Conservation (phyloP, 1,140 invertebrate genomes). For the Anoplolepis gracilipes region DNA sequence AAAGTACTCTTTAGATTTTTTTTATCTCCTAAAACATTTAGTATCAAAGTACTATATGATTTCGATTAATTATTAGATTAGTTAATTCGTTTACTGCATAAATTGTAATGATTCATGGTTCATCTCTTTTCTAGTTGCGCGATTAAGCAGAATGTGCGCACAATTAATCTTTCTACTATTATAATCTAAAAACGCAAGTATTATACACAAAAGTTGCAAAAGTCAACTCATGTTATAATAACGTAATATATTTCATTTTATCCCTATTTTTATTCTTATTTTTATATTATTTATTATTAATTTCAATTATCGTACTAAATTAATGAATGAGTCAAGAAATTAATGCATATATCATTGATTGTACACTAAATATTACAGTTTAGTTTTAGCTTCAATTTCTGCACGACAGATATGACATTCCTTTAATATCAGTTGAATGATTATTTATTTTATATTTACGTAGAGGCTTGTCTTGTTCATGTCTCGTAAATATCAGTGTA, state of each 20-base stretch:
- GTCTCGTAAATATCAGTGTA: constrained; percentile 23
- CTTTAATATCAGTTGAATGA: neutral
- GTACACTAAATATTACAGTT: neutral
- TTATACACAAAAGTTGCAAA: neutral
- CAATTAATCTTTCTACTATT: constrained; percentile 17
- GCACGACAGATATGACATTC: neutral
- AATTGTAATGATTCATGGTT: constrained; percentile 5
- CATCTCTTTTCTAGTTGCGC: neutral
- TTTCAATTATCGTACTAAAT: neutral
- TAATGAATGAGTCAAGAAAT: neutral
- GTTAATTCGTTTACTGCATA: constrained; percentile 12
- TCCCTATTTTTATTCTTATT: too few relatives aligned
- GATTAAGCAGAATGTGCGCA: constrained; percentile 16
- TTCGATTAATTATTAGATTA: constrained; percentile 10
- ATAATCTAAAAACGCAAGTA: neutral
- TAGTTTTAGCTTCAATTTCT: neutral
- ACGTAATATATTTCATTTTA: neutral
- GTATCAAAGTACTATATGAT: neutral
- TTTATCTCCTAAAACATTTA: constrained; percentile 6
- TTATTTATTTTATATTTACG: neutral
- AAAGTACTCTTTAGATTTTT: neutral
- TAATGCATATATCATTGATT: neutral
- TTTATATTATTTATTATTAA: neutral
- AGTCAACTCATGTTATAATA: neutral
- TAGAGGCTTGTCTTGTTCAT: constrained; percentile 1